Evolutionary conservation across 2,113 vertebrate genomes (phyloP).

Genomic region (Laticauda colubrina): DNA sequence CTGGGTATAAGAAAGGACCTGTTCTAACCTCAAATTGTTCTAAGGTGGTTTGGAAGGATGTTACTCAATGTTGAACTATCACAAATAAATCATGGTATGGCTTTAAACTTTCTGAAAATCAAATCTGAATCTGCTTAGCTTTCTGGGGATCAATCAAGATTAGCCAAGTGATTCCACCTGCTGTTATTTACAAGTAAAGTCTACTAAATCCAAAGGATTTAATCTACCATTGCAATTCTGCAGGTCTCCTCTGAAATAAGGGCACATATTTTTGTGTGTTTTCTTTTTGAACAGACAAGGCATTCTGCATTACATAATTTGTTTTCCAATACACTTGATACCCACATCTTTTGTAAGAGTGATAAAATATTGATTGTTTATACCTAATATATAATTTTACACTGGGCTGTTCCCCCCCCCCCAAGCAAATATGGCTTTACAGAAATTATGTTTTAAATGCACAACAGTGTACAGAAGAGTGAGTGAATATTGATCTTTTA

Average conservation of each 20-base stretch:
- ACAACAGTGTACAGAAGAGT: not conserved
- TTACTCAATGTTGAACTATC: not conserved
- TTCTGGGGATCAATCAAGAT: not conserved
- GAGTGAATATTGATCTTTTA: constrained; percentile 29
- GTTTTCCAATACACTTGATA: not conserved
- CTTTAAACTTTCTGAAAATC: not conserved
- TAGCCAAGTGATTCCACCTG: not conserved
- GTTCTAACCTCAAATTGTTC: not conserved
- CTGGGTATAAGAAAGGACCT: not conserved
- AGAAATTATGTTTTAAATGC: constrained; percentile 26
- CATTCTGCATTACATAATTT: not conserved
- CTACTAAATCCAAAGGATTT: not conserved
- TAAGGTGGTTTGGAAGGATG: not conserved
- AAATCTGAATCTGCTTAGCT: not conserved
- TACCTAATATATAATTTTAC: constrained; percentile 22
- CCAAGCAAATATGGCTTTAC: constrained; percentile 17
- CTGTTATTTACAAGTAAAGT: not conserved
- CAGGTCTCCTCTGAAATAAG: not conserved
- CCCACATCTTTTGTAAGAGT: not conserved
- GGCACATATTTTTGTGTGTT: not conserved
- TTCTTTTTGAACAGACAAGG: not conserved
- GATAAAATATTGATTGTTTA: constrained; percentile 16
- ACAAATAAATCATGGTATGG: not conserved
- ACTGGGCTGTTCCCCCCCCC: not conserved
- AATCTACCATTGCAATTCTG: not conserved